Evolutionary conservation across 2,113 vertebrate genomes (phyloP), one percentile per base, ranked within the genome.

Genomic region (Mustela lutreola): DNA sequence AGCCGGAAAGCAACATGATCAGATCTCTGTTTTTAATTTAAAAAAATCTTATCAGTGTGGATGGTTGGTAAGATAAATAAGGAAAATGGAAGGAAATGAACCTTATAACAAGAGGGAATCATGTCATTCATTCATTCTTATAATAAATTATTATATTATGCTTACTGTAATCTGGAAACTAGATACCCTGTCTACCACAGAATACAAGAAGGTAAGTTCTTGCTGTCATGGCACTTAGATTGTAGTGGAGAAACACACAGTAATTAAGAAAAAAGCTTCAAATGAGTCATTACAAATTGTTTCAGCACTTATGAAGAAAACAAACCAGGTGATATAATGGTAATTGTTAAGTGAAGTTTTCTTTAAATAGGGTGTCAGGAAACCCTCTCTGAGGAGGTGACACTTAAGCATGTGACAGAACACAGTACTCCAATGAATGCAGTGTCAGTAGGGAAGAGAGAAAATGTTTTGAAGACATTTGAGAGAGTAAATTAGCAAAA

Each of bases 291-390:
- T 71, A 58, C 0, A 75, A 93, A 78, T 63, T 33, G 8, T 81
- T 92, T 53, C 33, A 87, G 36, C 42, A 70, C 45, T 88, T 86
- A 56, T 22, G 76, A 92, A 94, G 42, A 78, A 91, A 89, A 82
- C 0, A n/a, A 91, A 71, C 10, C 58, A 93, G 11, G 26, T 71
- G 60, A 67, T 16, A 90, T 11, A 83, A 39, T 1, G 39, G 48
- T 73, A 76, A 85, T 21, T 75, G 0, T 71, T 85, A 92, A 67
- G 53, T 76, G 48, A 90, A 26, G 21, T 0, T 22, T 63, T 75
- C 89, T 89, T 95, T 75, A 91, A 96, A 89, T 31, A 81, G 71
- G 21, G 26, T 95, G 63, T 81, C 58, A 96, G 88, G 70, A 88
- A 95, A 92, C n/a, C 8, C 60, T 67, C 33, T 50, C 33, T 28